Percentiles rank a stretch among this genome's conserved stretches.
phyloP scores from a whole-genome alignment of 2,797 vertebrate genomes.

The Tauraco hartlaubi region DNA sequence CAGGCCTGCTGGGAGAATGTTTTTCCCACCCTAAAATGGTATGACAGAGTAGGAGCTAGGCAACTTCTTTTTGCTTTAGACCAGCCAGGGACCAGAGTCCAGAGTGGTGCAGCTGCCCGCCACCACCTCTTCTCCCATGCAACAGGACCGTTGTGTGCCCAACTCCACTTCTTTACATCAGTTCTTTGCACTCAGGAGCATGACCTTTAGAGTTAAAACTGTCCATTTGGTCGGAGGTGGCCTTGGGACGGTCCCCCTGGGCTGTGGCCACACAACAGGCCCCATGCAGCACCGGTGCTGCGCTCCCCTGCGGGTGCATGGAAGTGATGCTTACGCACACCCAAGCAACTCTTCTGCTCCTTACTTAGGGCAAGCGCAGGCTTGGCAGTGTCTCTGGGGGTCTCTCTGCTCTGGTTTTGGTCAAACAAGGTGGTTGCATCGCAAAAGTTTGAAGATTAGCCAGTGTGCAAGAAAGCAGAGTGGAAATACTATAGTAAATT shows the following conservation, averaged over 20 bases:
- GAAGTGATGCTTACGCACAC: neutral
- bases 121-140: neutral
- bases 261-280: neutral
- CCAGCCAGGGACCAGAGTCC: rapidly evolving
- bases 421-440: neutral
- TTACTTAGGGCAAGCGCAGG: neutral
- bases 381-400: neutral
- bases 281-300: rapidly evolving
- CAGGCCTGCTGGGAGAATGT: neutral
- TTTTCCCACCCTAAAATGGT: neutral
- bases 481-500: neutral
- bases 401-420: neutral
- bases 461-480: neutral
- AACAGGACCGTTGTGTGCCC: rapidly evolving
- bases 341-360: neutral
- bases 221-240: neutral
- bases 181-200: neutral
- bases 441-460: neutral
- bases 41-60: neutral
- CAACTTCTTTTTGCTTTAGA: neutral
- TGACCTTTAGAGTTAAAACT: neutral
- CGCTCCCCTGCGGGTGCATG: rapidly evolving
- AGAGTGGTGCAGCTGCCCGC: rapidly evolving
- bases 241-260: neutral
- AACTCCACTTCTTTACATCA: neutral